phyloP scores from a whole-genome alignment of 2,888 invertebrate species.

The Lasioglossum calceatum region DNA sequence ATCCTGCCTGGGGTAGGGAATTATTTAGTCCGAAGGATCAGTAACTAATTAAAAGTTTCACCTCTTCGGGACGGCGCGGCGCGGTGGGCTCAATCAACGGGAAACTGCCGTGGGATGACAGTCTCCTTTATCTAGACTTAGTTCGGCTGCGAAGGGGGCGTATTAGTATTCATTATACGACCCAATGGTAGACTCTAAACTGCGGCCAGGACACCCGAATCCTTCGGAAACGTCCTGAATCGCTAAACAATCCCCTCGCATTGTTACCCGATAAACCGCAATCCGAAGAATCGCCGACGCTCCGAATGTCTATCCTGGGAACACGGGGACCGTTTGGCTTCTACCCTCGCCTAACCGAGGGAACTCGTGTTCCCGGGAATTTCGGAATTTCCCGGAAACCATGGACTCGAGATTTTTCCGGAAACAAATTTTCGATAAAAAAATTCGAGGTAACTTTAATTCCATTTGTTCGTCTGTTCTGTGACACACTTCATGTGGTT shows the following conservation, averaged over 20 bases:
- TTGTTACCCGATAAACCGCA: slow-evolving; percentile 33
- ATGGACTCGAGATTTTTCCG: neutral
- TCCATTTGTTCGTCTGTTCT: neutral
- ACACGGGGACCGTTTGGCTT: neutral
- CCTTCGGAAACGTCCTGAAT: slow-evolving; percentile 44
- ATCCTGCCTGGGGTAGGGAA: slow-evolving; percentile 42
- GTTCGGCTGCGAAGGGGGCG: slow-evolving; percentile 26
- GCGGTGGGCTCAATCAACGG: slow-evolving; percentile 48
- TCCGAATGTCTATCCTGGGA: neutral
- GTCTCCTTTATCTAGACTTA: slow-evolving; percentile 62
- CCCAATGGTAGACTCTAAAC: slow-evolving; percentile 42
- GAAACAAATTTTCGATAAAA: neutral
- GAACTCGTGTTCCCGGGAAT: neutral
- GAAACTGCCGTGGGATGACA: slow-evolving; percentile 55
- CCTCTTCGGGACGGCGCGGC: slow-evolving; percentile 37
- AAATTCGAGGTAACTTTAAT: neutral
- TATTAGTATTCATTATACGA: slow-evolving; percentile 68
- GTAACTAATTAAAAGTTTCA: slow-evolving; percentile 79
- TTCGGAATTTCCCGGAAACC: neutral
- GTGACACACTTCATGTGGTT: neutral
- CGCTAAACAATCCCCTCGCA: slow-evolving; percentile 36
- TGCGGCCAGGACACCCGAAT: slow-evolving; percentile 39
- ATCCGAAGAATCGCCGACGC: neutral
- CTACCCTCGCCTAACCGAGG: neutral
- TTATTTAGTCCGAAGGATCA: slow-evolving; percentile 70